Base-by-base conservation (phyloP, 2,888 invertebrate genomes). In the Oligia strigilis region DNA sequence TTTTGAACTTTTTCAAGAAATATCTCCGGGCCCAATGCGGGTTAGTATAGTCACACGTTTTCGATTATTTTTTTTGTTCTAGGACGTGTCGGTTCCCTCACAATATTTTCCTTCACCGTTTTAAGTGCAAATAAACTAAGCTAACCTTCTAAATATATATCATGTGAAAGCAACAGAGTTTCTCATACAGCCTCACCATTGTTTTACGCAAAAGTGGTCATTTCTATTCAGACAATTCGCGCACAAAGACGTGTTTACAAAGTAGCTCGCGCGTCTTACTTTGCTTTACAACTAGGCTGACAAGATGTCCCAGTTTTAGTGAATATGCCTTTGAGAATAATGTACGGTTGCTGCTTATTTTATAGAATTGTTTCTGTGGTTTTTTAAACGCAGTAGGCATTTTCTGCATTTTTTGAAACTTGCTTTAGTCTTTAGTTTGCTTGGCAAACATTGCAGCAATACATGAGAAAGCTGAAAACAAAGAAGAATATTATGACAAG, bases 171-270 rank as follows among this genome's bases (percentile, higher is more conserved):
- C 71, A 74, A 84, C 73, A 64, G 66, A 40, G 58, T 72, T 72
- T 75, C 81, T 74, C 72, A 72, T 74, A 62, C 74, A 72, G 81
- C 77, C 81, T 55, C 75, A 58, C 60, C 60, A 78, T 86, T 82
- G 60, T 81, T 80, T 82, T 64, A 75, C 69, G 81, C 69, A 73
- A 88, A 85, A 83, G 81, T 86, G 82, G 78, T 67, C 75, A 82
- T 84, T 84, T 82, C 75, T 86, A 86, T 86, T 80, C 83, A 80
- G 58, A 80, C 83, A 80, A 70, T 75, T 81, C 62, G 29, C 52
- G 29, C 55, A 80, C 79, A 85, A 85, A 83, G 83, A 83, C 80
- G 77, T 85, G 80, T 87, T 87, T 82, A 80, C 78, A 77, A 75
- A 77, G 79, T 75, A 77, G 71, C 72, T 76, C 43, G 66, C 80